Evolutionary conservation across 2,113 vertebrate species (phyloP).

Genomic region (Prunella himalayana): DNA sequence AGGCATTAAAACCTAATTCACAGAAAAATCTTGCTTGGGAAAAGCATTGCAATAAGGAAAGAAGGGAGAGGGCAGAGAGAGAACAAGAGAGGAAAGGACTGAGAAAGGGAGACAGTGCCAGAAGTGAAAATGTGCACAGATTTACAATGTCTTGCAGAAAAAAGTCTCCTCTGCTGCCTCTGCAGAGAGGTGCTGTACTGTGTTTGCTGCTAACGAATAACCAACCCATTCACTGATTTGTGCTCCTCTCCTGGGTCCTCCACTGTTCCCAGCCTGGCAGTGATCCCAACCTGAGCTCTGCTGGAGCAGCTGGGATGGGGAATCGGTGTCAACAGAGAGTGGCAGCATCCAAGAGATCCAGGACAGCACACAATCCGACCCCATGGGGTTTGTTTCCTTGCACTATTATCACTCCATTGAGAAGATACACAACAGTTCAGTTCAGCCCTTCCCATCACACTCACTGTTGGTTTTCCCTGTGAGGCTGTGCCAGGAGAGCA

Average conservation of each 20-base stretch:
- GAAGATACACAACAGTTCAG: background rate
- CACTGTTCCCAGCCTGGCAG: fast-evolving
- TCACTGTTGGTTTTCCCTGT: background rate
- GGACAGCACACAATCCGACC: fast-evolving
- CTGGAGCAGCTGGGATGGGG: background rate
- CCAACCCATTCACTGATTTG: background rate
- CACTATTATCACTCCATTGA: background rate
- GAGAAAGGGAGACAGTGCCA: background rate
- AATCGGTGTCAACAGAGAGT: fast-evolving
- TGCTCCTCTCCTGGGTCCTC: background rate
- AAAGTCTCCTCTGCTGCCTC: background rate
- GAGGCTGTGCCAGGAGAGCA: background rate
- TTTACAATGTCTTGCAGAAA: background rate
- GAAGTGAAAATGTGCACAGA: background rate
- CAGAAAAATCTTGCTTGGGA: background rate
- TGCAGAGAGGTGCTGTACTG: background rate
- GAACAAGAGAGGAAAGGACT: background rate
- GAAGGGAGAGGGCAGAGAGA: background rate
- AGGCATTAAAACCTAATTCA: slow-evolving; percentile 31
- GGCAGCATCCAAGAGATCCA: background rate
- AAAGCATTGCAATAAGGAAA: background rate
- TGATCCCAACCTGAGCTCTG: background rate
- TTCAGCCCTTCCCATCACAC: background rate
- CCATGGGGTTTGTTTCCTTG: fast-evolving
- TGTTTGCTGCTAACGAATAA: background rate